Base-by-base conservation (phyloP, 2,888 invertebrate species). In the Apodemia zela region DNA sequence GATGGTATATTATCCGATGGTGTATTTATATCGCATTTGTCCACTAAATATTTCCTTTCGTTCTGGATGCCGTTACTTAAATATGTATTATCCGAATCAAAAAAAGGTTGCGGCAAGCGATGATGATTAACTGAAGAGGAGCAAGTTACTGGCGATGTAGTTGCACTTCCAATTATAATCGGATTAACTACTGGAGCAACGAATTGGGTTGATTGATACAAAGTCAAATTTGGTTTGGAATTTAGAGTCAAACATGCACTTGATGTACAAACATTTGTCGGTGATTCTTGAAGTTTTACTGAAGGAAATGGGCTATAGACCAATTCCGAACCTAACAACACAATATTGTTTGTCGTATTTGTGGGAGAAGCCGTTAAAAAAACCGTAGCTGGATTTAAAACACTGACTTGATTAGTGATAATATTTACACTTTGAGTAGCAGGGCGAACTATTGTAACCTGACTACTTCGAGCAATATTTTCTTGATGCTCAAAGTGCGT, bases 191-290 rank as follows among this genome's bases (percentile, higher is more conserved):
- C 69, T 10, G 86, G 80, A 13, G 77, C 71, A 1, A 75, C 71
- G 63, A 75, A 81, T 65, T 77, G 78, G 1, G 80, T 78, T 3
- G 80, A 72, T 68, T 83, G 77, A 69, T 80, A 80, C 35, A 83
- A 64, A 17, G 79, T 70, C 65, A 82, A 71, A 66, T 79, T 82
- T 13, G 77, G 76, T 42, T 73, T 54, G 21, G 54, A 54, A 54
- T 54, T 54, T 25, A 54, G 15, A 21, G 54, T 13, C 54, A 54
- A 11, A 54, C 21, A 15, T 54, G 54, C 2, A 54, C 18, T 54
- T 21, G 54, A 54, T 25, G 54, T 25, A 15, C 15, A 25, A 2
- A 54, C 47, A 67, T 13, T 33, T 29, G 33, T 3, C 21, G 47
- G 65, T 35, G 59, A 69, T 71, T 69, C 69, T 59, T 71, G 67